These are phyloP conservation scores for Patella caerulea DNA, from an alignment of 2,888 invertebrate genomes.

Conservation along the genomic window DNA sequence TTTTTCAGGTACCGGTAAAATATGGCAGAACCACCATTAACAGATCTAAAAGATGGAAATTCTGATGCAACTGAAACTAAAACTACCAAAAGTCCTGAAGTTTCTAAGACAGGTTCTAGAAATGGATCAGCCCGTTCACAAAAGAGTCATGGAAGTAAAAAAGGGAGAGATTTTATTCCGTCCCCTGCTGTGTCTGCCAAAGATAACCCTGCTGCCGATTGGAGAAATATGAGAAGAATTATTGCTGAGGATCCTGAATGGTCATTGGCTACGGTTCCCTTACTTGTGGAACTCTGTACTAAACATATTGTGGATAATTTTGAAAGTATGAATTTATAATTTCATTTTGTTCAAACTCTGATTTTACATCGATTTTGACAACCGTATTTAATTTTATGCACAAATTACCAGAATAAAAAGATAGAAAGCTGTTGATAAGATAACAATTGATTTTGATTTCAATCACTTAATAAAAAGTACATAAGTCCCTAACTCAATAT, in stretches of 20 bases:
- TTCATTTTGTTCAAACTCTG: background rate
- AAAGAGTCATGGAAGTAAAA: conserved; percentile 44
- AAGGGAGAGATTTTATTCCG: conserved; percentile 36
- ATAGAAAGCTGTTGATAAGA: background rate
- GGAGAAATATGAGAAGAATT: conserved; percentile 67
- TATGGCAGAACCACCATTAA: conserved; percentile 44
- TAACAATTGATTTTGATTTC: background rate
- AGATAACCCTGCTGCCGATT: conserved; percentile 60
- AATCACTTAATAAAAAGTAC: no score
- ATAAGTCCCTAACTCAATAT: no score
- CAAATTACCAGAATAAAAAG: background rate
- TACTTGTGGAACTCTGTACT: conserved; percentile 66
- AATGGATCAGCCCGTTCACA: conserved; percentile 50
- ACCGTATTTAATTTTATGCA: no score
- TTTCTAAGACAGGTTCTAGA: conserved; percentile 52
- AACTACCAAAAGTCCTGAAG: conserved; percentile 38
- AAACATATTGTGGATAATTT: conserved; percentile 69
- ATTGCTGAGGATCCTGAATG: conserved; percentile 72
- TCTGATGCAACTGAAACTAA: conserved; percentile 39
- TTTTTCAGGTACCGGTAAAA: background rate
- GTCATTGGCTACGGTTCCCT: conserved; percentile 70
- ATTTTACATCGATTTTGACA: no score
- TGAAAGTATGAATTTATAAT: conserved; percentile 62
- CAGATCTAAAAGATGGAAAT: conserved; percentile 29
- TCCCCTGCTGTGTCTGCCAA: conserved; percentile 50